Conservation (phyloP, 2,797 vertebrate genomes). For the Lacerta bilineata region DNA sequence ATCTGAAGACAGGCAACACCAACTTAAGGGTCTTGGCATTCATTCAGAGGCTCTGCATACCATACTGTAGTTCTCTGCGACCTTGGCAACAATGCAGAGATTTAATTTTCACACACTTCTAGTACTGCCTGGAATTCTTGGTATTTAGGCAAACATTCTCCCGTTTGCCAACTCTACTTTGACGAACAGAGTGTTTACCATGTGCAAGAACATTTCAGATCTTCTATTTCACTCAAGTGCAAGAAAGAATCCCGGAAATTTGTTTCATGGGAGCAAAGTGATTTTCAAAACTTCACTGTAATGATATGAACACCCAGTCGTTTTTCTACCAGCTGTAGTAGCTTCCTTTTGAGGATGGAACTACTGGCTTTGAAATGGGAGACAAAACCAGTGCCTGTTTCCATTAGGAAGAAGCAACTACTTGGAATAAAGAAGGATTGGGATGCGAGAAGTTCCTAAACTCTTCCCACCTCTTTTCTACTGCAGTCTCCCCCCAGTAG, state of each 20-base stretch:
- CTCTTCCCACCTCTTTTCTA: neutral
- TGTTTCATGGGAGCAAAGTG: neutral
- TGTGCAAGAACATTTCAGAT: neutral
- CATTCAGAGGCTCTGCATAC: neutral
- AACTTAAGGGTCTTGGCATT: neutral
- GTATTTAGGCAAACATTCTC: slow-evolving; percentile 7
- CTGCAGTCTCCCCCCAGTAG: neutral
- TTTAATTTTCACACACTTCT: slow-evolving; percentile 1
- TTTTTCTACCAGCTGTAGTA: neutral
- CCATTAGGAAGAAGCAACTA: neutral
- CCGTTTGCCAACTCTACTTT: neutral
- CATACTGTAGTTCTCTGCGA: neutral
- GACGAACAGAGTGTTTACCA: neutral
- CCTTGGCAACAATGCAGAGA: neutral
- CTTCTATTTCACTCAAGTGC: neutral
- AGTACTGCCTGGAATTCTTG: accelerated
- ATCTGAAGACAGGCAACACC: neutral
- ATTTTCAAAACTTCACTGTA: neutral
- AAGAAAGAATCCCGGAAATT: neutral
- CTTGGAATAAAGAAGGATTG: neutral
- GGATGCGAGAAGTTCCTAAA: neutral
- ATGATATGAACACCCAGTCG: neutral
- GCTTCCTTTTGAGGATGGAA: neutral
- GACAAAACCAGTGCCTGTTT: neutral
- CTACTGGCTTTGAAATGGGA: neutral